phyloP scores from a whole-genome alignment of 2,797 vertebrate species.

The Ataeniobius toweri region DNA sequence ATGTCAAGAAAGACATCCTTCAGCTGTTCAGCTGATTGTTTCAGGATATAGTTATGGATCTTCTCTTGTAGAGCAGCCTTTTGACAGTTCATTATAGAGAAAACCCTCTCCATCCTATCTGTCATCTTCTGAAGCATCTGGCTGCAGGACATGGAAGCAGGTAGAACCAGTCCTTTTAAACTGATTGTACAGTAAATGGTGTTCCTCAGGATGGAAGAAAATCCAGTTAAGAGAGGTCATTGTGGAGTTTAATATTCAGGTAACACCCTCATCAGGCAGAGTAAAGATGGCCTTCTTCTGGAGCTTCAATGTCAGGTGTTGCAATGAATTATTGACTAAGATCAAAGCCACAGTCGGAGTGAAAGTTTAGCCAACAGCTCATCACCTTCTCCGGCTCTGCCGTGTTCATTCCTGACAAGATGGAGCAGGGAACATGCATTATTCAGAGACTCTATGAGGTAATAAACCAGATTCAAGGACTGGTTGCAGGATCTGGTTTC shows the following conservation, averaged over 20 bases:
- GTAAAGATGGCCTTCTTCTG: constrained; percentile 2
- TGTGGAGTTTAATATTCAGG: constrained; percentile 47
- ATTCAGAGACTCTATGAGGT: constrained; percentile 51
- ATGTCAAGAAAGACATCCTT: not conserved
- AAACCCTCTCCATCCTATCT: no score
- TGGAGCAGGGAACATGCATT: constrained; percentile 48
- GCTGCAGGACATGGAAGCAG: not conserved
- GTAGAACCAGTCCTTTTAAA: not conserved
- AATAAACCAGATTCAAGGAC: constrained; percentile 26
- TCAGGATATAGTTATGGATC: not conserved
- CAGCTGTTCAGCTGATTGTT: not conserved
- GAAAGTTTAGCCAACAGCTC: constrained; percentile 72
- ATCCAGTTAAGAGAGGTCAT: constrained; percentile 2
- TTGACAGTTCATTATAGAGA: not conserved
- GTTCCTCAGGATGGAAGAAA: not conserved
- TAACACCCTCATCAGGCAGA: constrained; percentile 15
- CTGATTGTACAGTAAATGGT: not conserved
- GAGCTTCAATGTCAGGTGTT: constrained; percentile 54
- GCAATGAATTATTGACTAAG: constrained; percentile 75
- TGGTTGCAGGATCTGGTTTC: constrained; percentile 25
- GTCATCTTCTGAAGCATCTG: not conserved
- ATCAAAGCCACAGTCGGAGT: constrained; percentile 54
- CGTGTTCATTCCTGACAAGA: constrained; percentile 29
- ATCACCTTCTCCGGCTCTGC: constrained; percentile 38
- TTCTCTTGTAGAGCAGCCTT: not conserved